These are phyloP conservation scores for Malurus leucopterus DNA, from an alignment of 2,797 vertebrate genomes.

Conservation along the genomic window DNA sequence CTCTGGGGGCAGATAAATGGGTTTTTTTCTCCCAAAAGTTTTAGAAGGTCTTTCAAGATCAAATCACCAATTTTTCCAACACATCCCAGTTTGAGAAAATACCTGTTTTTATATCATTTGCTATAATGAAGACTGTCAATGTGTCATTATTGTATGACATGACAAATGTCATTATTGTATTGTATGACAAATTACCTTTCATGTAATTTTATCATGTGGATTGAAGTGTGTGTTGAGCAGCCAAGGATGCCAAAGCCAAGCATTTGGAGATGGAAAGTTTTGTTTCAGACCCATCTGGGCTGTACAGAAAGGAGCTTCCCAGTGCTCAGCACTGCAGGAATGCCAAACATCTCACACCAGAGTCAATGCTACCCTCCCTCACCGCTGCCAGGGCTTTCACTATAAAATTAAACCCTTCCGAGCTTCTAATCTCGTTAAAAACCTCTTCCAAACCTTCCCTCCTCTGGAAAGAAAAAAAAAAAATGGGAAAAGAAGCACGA, in stretches of 20 bases:
- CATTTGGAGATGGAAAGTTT: not conserved
- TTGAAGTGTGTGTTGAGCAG: accelerated
- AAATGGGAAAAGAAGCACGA: not conserved
- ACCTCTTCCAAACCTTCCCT: constrained; percentile 9
- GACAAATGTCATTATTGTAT: too few species aligned
- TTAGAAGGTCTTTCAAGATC: not conserved
- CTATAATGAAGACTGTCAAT: not conserved
- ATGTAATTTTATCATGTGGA: not conserved
- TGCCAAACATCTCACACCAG: not conserved
- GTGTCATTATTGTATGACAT: accelerated
- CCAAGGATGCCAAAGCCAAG: not conserved
- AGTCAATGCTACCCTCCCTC: not conserved
- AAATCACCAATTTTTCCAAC: not conserved
- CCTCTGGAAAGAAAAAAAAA: not conserved
- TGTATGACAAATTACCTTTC: too few species aligned
- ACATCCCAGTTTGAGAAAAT: not conserved
- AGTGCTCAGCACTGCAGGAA: not conserved
- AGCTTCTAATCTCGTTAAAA: constrained; percentile 8
- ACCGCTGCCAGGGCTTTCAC: not conserved
- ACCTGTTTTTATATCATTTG: not conserved
- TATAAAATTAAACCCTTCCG: not conserved
- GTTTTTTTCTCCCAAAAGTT: not conserved
- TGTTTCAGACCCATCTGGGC: not conserved
- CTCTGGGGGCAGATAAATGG: not conserved
- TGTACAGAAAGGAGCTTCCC: not conserved